Conservation (phyloP, 2,888 invertebrate genomes). For the Eristalis tenax region DNA sequence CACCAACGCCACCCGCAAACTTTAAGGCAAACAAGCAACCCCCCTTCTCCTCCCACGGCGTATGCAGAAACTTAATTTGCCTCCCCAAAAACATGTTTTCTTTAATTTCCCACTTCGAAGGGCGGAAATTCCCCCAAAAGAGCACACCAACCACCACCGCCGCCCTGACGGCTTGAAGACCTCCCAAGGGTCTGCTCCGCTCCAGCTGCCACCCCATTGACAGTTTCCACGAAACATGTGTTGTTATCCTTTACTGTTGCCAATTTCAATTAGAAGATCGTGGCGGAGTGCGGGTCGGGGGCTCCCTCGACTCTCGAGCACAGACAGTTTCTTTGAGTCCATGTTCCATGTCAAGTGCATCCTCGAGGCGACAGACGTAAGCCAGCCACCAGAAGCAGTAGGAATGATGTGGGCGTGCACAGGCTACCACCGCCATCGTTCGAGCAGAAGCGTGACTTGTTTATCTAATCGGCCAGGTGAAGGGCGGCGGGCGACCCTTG, state of each 20-base stretch:
- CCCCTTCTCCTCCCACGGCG: background rate
- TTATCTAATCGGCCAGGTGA: slow-evolving; percentile 50
- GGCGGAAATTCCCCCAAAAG: background rate
- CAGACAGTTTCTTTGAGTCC: slow-evolving; percentile 41
- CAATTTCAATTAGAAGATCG: slow-evolving; percentile 48
- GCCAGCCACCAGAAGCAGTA: background rate
- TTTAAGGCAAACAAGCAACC: background rate
- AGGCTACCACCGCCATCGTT: background rate
- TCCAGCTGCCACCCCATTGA: background rate
- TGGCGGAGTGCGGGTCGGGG: background rate
- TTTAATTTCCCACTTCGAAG: background rate
- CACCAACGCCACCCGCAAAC: background rate
- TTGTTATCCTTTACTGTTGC: slow-evolving; percentile 50
- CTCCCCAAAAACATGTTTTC: slow-evolving; percentile 5
- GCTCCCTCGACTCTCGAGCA: slow-evolving; percentile 5
- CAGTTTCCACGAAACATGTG: slow-evolving; percentile 28
- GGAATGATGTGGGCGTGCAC: slow-evolving; percentile 4
- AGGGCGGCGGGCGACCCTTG: background rate
- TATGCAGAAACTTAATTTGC: slow-evolving; percentile 7
- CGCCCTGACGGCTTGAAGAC: background rate
- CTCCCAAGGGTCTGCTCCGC: background rate
- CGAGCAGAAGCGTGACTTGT: slow-evolving; percentile 43
- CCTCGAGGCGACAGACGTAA: slow-evolving; percentile 37
- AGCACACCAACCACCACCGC: background rate
- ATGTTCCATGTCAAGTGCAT: slow-evolving; percentile 59